phyloP scores from a whole-genome alignment of 2,797 vertebrate species.

The Channallabes apus region DNA sequence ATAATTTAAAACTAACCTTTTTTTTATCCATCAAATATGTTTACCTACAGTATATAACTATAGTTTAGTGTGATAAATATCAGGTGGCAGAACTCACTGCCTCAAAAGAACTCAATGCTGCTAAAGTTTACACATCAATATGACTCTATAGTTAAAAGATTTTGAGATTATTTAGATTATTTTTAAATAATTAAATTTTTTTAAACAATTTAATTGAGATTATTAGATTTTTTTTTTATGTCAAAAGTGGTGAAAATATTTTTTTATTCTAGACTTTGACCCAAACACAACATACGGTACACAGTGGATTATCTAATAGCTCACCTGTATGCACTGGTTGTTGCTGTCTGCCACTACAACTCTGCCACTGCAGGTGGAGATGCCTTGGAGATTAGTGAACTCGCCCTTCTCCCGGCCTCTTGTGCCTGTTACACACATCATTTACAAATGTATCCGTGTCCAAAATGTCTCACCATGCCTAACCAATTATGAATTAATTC shows the following conservation, averaged over 20 bases:
- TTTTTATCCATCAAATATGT: not conserved
- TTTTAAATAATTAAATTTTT: not conserved
- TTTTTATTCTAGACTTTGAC: not conserved
- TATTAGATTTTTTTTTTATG: not conserved
- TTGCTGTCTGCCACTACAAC: slow-evolving; percentile 97
- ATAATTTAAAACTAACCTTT: not conserved
- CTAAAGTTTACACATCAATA: not conserved
- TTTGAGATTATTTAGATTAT: not conserved
- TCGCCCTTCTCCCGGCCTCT: slow-evolving; percentile 93
- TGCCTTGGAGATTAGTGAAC: slow-evolving; percentile 96
- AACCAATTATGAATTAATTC: not conserved
- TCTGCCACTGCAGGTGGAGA: slow-evolving; percentile 85
- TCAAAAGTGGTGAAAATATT: not conserved
- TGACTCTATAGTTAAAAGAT: not conserved
- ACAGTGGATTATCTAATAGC: not conserved
- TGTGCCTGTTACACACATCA: slow-evolving; percentile 71
- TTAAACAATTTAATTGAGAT: not conserved
- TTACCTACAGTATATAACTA: not conserved
- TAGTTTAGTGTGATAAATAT: not conserved
- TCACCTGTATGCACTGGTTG: slow-evolving; percentile 96
- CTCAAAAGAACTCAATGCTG: not conserved
- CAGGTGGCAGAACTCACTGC: not conserved
- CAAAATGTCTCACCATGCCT: not conserved
- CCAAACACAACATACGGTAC: not conserved
- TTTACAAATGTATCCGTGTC: not conserved